A percentile compares a stretch with the other conserved stretches of the same genome.
Conservation (phyloP, 2,113 vertebrate genomes). For the Procavia capensis region DNA sequence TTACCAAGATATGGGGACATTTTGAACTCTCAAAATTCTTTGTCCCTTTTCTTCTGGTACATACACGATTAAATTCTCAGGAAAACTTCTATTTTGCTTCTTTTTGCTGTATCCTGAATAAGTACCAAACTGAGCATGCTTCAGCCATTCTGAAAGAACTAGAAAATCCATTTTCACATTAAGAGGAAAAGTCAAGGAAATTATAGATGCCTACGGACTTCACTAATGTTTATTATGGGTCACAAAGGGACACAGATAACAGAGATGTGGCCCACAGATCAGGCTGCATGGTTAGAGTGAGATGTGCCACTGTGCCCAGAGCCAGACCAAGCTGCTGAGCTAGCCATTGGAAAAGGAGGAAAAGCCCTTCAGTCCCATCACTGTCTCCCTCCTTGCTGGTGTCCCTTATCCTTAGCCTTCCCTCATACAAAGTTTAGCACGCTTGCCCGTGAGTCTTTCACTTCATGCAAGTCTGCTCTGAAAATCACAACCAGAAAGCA, state of each 20-base stretch:
- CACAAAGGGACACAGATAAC: not conserved
- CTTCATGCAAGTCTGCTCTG: not conserved
- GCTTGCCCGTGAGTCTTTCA: too few relatives aligned
- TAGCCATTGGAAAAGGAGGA: not conserved
- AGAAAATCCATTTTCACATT: not conserved
- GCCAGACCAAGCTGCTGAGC: not conserved
- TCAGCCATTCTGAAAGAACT: not conserved
- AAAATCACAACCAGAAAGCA: not conserved
- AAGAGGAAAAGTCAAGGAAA: not conserved
- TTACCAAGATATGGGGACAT: not conserved
- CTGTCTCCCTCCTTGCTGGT: not conserved
- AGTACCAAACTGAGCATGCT: not conserved
- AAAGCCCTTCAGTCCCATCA: not conserved
- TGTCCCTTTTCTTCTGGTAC: not conserved
- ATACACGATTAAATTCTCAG: not conserved
- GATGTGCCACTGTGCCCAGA: too few relatives aligned
- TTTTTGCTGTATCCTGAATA: not conserved
- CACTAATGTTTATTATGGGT: not conserved
- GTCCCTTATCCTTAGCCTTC: not conserved
- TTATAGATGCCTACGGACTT: not conserved
- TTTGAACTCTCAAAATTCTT: not conserved
- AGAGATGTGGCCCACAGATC: not conserved
- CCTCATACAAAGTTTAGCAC: not conserved
- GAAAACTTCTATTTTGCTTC: not conserved
- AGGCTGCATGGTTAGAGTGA: rapidly evolving